Evolutionary conservation across 2,797 vertebrate genomes (phyloP).

Genomic region (Paramormyrops hopkinsi): DNA sequence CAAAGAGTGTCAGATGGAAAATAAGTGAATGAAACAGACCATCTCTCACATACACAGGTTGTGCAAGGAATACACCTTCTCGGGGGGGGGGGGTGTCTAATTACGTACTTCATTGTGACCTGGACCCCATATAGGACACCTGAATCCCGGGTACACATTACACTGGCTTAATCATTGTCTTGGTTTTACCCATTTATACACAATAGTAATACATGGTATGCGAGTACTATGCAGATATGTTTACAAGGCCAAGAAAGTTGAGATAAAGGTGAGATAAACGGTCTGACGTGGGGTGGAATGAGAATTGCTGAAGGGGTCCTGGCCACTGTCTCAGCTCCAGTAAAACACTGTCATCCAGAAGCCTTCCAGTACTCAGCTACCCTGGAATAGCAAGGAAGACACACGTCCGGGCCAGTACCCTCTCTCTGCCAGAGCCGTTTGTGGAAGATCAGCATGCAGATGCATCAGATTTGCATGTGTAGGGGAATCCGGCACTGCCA

Average conservation of each 20-base stretch:
- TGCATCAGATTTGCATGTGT: constrained; percentile 18
- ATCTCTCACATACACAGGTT: neutral
- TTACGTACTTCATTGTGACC: neutral
- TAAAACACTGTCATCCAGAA: neutral
- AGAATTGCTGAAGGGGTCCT: neutral
- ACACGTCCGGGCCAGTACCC: neutral
- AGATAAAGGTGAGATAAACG: neutral
- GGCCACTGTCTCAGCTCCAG: neutral
- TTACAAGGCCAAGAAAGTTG: neutral
- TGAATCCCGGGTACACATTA: neutral
- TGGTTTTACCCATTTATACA: neutral
- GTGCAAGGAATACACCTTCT: neutral
- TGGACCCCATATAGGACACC: neutral
- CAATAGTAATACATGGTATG: neutral
- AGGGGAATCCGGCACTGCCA: neutral
- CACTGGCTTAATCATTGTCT: neutral
- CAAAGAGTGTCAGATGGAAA: neutral
- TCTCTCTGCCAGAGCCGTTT: neutral
- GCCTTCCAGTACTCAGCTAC: neutral
- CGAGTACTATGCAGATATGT: neutral
- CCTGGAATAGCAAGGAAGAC: neutral
- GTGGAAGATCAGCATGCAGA: neutral
- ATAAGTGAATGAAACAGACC: neutral
- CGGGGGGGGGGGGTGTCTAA: neutral
- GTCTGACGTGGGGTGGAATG: neutral